Base-by-base conservation (phyloP, 2,797 vertebrate genomes). In the Lutjanus argentimaculatus region DNA sequence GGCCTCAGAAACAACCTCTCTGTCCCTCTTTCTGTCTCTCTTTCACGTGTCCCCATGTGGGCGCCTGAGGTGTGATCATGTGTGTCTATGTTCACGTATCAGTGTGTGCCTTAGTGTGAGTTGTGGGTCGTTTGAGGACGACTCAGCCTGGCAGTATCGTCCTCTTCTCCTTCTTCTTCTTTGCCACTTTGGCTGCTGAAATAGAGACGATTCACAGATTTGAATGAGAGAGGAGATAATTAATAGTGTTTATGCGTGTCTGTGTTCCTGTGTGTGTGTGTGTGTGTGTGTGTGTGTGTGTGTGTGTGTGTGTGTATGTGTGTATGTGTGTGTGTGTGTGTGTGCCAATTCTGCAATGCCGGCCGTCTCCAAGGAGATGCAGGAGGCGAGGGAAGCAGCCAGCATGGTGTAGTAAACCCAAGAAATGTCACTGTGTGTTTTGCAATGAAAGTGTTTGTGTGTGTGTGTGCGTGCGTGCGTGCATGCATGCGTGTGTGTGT, bases 281-380 rank as follows among this genome's bases (percentile, higher is more conserved):
- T 67, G 71, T 67, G 58, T 73, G 66, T 79, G 75, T 69, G 55
- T 75, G 61, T 57, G 69, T 64, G 62, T 52, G 53, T 71, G 45
- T 53, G 48, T 43, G n/a, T 30, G 61, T 56, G 65, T 45, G 62
- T 84, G 55, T 62, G 58, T 19, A 19, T 22, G 45, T 65, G 21
- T 25, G 67, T 59, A 36, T 59, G 79, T 42, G 25, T 68, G 61
- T 45, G 43, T 63, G 63, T 43, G 43, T 56, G 57, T 10, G 52
- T 22, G 6, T 7, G 48, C 25, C 72, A 46, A 58, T 52, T 51
- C 69, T 75, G 78, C 79, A 73, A 70, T 21, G 67, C 77, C 75
- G 71, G 61, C 77, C 7, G 80, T 91, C 92, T 93, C 92, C 90
- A 90, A 79, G 92, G 93, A 88, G 90, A 93, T 81, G 61, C 82